Base-by-base conservation (phyloP, 2,888 invertebrate genomes). In the Cheilosia impressa region DNA sequence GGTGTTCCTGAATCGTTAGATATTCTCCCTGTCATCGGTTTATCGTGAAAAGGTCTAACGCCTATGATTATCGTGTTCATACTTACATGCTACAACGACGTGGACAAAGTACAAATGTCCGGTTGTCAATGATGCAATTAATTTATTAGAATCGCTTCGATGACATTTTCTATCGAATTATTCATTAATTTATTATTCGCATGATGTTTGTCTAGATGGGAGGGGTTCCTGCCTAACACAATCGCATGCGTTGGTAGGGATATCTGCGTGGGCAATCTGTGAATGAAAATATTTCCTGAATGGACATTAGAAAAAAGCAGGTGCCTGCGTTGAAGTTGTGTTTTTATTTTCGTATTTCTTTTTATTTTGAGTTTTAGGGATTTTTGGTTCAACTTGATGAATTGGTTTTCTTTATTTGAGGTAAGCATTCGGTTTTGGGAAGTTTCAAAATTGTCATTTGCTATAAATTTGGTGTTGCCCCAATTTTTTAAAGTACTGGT, bases 101-200 rank as follows among this genome's bases (percentile, higher is more conserved):
- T 60, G 45, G 63, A 71, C 75, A 84, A 79, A 75, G 58, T 75
- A 69, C 63, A 78, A 57, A 84, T 60, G 80, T 84, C 75, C 84
- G 80, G 65, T 71, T 75, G 68, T 65, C 60, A 52, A 19, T 79
- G 58, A 66, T 65, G 80, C 80, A 84, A 84, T 80, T 84, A 84
- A 80, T 80, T 76, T 84, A 76, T 84, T 60, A 66, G 65, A 71
- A 66, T n/a, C 60, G 45, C 65, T 34, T 43, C 1, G 34, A 43
- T 62, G 84, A 66, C 75, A 76, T 60, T 60, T 79, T 80, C 71
- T 34, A 76, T 24, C 19, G 65, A 75, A 50, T 62, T 62, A 71
- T 66, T 75, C 69, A 84, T 84, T 71, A 71, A 69, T 13, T 84
- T 80, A 71, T 71, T 62, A 79, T 84, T 58, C 75, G 52, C 38